Evolutionary conservation across 2,797 vertebrate species (phyloP).

Genomic region (Propithecus perrieri): DNA sequence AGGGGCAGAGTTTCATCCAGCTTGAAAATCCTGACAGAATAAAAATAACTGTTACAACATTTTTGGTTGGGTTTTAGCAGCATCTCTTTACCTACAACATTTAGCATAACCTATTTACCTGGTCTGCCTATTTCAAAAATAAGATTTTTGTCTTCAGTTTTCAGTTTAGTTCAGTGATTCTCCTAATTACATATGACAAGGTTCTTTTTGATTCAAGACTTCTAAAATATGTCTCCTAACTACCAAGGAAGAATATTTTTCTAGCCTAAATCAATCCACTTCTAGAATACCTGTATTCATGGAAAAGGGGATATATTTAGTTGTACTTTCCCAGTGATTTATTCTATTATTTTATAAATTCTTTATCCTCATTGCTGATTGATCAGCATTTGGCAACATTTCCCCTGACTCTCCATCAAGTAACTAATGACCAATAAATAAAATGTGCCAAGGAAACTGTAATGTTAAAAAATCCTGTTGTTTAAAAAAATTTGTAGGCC

Average conservation of each 20-base stretch:
- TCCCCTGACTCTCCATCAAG: slow-evolving; percentile 12
- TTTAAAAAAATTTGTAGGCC: no score
- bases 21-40: neutral
- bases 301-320: slow-evolving; percentile 48
- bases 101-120: slow-evolving; percentile 33
- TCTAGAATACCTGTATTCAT: slow-evolving; percentile 23
- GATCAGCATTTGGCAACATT: neutral
- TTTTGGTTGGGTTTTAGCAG: slow-evolving; percentile 32
- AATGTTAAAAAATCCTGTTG: slow-evolving; percentile 50
- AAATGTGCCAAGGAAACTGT: neutral
- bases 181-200: slow-evolving; percentile 47
- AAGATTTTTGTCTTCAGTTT: slow-evolving; percentile 41
- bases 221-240: slow-evolving; percentile 49
- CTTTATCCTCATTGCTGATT: slow-evolving; percentile 30
- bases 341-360: slow-evolving; percentile 32
- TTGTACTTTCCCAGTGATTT: slow-evolving; percentile 20
- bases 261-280: slow-evolving; percentile 20
- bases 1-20: neutral
- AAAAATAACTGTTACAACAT: slow-evolving; percentile 33
- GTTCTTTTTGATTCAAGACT: slow-evolving; percentile 26
- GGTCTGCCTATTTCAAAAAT: slow-evolving; percentile 21
- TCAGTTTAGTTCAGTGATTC: slow-evolving; percentile 28
- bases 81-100: neutral
- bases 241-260: slow-evolving; percentile 22
- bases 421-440: slow-evolving; percentile 19